Evolutionary conservation across 2,797 vertebrate genomes (phyloP), one percentile per base, ranked within the genome.

Genomic region (Odontamblyopus rebecca): DNA sequence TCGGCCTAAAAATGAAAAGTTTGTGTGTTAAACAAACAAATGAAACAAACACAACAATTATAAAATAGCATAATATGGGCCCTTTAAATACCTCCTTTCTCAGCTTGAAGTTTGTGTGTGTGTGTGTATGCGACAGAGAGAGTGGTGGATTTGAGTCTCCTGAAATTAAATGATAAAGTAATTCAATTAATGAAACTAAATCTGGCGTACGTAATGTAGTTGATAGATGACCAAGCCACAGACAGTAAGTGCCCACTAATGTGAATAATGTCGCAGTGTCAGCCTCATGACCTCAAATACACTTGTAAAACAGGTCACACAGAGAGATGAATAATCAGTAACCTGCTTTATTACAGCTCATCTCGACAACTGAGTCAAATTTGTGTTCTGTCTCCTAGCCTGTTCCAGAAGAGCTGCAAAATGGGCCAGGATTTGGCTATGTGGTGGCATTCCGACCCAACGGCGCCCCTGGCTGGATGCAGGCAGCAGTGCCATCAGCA

Each of bases 341-440:
- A 57, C 30, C 51, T 56, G 30, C 65, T 32, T 54, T 19, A 30
- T 67, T 19, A 67, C 19, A 12, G 16, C 50, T 6, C 8, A 30
- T 11, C 1, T 18, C n/a, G 15, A 23, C 29, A 53, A 13, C 18
- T 56, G 51, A 35, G 19, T 68, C n/a, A 56, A 51, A 56, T 73
- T 32, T 27, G 8, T 50, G 2, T 65, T 60, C 13, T 67, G 54
- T 54, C 26, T 57, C 48, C 0, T 85, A 99, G 98, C 97, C 97
- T 0, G 97, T 99, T 68, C 97, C 98, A 0, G 98, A 99, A 86
- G 98, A 99, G 88, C 89, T 97, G 67, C 98, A 99, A 91, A 98
- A 97, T 0, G 98, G 98, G 3, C 93, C 95, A 0, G 97, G 97
- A 23, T 99, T 99, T 0, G 97, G 98, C 8, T 99, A 99, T 0